Conservation (phyloP, 2,888 invertebrate species). For the Busseola fusca region DNA sequence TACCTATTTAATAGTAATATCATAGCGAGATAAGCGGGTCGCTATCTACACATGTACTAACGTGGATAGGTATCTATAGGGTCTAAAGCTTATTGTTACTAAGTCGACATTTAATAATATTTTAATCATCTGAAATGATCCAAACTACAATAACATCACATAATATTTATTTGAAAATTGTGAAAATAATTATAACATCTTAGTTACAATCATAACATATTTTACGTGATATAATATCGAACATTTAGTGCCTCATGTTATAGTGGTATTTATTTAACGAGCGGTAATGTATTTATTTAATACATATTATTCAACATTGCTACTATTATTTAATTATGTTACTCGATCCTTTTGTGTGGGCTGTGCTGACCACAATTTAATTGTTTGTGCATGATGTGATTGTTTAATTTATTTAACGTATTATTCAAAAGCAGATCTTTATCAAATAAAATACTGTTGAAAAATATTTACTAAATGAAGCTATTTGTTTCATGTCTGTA, state of each 20-base stretch:
- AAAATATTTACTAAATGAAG: slow-evolving; percentile 8
- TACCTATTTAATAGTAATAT: background rate
- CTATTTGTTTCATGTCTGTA: background rate
- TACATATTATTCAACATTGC: background rate
- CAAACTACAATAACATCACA: background rate
- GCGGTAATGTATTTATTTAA: slow-evolving; percentile 6
- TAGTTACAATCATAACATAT: background rate
- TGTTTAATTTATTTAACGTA: slow-evolving; percentile 17
- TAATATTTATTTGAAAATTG: background rate
- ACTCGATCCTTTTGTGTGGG: background rate
- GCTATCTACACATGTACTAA: background rate
- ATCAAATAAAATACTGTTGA: background rate
- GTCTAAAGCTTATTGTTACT: background rate
- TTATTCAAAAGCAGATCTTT: background rate
- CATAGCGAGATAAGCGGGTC: slow-evolving; percentile 3
- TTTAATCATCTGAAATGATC: background rate
- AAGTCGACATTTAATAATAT: background rate
- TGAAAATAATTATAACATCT: background rate
- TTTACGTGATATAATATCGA: background rate
- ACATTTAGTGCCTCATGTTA: background rate
- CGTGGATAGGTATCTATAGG: background rate
- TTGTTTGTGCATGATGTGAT: slow-evolving; percentile 1
- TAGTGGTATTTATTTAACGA: slow-evolving; percentile 1
- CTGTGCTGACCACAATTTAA: background rate
- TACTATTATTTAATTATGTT: background rate